Base-by-base conservation (phyloP, 2,797 vertebrate species). In the Remorina albescens region DNA sequence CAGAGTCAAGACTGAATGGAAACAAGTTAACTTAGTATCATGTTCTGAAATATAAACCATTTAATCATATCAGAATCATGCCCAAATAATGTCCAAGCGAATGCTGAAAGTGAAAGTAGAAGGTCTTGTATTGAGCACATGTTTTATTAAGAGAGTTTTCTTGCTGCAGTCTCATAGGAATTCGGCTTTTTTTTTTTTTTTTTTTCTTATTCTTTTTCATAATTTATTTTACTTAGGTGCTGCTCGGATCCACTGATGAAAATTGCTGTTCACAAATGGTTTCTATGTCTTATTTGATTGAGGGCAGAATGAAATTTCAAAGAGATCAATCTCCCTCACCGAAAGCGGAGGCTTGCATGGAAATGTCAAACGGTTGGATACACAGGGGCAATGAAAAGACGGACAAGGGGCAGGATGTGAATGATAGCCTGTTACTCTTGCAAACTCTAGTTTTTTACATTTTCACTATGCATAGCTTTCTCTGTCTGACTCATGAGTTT, bases 241-340 rank as follows among this genome's bases (percentile, higher is more conserved):
- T n/a, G 13, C 36, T 42, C 32, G 26, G 53, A 69, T 66, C 46
- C n/a, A 3, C 44, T 72, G 73, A 71, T 59, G 72, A 71, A 82
- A 74, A 61, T 30, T 25, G 70, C 76, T 49, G 57, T 64, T 81
- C 46, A 66, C 68, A 68, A 88, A 83, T 76, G 82, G 57, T 82
- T 80, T 82, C 57, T 51, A 51, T 87, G 76, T 84, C 62, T 56
- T 61, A 68, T 61, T 67, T 88, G 81, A 90, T 88, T 84, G 82
- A 71, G 15, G 61, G 32, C 57, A 81, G 76, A 90, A 86, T 85
- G 68, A 82, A 84, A 81, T 74, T 84, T 80, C 60, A 62, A 77
- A 76, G 46, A n/a, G 70, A 82, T 87, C 80, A 65, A 76, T 83
- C 61, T 78, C 53, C 26, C 49, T 78, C 32, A 13, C 8, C 0